phyloP scores from a whole-genome alignment of 2,113 vertebrate genomes.

The Poecilia latipinna region DNA sequence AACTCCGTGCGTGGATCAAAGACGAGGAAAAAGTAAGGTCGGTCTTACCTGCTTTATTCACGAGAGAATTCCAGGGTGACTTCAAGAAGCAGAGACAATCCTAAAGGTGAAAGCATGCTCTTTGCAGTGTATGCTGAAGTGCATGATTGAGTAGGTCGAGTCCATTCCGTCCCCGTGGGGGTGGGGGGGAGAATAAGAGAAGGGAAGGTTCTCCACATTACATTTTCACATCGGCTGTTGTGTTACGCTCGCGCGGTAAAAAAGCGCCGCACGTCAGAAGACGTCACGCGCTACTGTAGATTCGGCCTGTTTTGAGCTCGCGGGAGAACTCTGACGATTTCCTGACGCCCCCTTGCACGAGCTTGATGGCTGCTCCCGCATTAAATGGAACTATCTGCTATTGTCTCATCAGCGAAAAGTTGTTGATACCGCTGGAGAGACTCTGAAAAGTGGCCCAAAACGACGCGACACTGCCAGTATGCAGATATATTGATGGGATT shows the following conservation, averaged over 20 bases:
- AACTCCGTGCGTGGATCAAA: background rate
- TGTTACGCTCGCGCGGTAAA: fast-evolving
- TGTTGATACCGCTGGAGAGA: conserved; percentile 78
- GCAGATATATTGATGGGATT: background rate
- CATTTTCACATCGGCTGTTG: fast-evolving
- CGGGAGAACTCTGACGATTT: background rate
- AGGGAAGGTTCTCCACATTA: background rate
- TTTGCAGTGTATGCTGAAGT: conserved; percentile 79
- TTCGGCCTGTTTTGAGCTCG: fast-evolving
- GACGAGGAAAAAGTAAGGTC: conserved; percentile 17
- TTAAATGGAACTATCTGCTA: conserved; percentile 86
- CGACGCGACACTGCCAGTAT: no score
- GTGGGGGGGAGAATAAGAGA: background rate
- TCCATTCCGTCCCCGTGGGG: conserved; percentile 61
- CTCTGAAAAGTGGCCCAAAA: conserved; percentile 38
- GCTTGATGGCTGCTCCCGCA: conserved; percentile 76
- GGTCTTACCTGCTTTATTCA: conserved; percentile 72
- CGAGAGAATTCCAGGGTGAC: conserved; percentile 72
- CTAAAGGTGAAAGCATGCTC: conserved; percentile 85
- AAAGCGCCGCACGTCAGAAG: fast-evolving
- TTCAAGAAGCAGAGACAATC: conserved; percentile 76
- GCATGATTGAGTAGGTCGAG: conserved; percentile 84
- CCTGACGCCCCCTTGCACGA: conserved; percentile 45
- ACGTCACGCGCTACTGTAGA: background rate
- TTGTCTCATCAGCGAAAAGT: conserved; percentile 92